Conservation (phyloP, 1,140 invertebrate species). For the Caerostris extrusa region DNA sequence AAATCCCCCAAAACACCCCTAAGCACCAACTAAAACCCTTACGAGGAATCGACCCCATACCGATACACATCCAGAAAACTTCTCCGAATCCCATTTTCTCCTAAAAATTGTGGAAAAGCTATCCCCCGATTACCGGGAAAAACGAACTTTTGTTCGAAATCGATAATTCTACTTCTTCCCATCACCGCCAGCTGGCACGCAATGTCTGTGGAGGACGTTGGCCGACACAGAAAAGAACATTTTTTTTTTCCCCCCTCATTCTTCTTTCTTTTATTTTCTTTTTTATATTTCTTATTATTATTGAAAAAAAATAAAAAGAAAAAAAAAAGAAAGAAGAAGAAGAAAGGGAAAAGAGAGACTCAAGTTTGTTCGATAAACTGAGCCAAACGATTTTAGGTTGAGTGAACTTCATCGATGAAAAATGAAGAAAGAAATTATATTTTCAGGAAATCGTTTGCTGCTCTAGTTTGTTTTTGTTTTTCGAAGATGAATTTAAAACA, state of each 20-base stretch:
- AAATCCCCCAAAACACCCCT: neutral
- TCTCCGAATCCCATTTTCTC: constrained; percentile 39
- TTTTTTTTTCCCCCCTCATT: neutral
- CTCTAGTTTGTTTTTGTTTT: neutral
- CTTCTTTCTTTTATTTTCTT: neutral
- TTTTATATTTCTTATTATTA: neutral
- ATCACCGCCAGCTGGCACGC: constrained; percentile 48
- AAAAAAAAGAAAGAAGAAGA: neutral
- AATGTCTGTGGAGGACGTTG: constrained; percentile 34
- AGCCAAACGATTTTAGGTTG: constrained; percentile 31
- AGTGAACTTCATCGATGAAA: constrained; percentile 35
- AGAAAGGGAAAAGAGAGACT: neutral
- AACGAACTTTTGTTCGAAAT: constrained; percentile 27
- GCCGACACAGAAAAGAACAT: constrained; percentile 8
- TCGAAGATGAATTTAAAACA: neutral
- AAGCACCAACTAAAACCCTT: constrained; percentile 4
- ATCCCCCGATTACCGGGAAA: constrained; percentile 5
- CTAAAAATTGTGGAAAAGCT: constrained; percentile 18
- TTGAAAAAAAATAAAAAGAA: neutral
- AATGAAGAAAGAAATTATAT: neutral
- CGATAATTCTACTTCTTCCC: constrained; percentile 15
- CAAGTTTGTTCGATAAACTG: constrained; percentile 28
- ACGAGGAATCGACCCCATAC: constrained; percentile 1
- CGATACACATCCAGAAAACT: constrained; percentile 4
- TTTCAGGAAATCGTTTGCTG: neutral